Evolutionary conservation across 1,140 invertebrate species (phyloP), one percentile per base, ranked within the genome.

Genomic region (Dendrolimus kikuchii): DNA sequence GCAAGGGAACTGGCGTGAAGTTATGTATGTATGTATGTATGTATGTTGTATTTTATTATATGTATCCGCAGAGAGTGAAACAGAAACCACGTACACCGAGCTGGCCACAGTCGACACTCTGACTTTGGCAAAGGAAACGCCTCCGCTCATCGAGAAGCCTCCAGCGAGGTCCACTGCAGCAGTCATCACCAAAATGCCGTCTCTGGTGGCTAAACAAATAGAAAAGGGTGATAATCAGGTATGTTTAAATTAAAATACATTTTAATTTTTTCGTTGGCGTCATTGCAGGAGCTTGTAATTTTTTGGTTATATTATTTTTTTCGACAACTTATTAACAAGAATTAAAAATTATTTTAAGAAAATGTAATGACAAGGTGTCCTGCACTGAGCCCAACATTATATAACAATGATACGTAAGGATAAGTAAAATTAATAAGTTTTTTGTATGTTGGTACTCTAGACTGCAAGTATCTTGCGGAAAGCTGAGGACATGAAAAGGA

Each of bases 401-500:
- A 23, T 23, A 23, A 23, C 23, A 23, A 23, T 23, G 23, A 23
- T 23, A 23, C 23, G 3, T 23, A 23, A 23, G 23, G 23, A 23
- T 23, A 23, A 23, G 23, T 4, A 8, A 46, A 9, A 8, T 3
- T 38, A 5, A 36, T 6, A 5, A 36, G 5, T 37, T 49, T 4
- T 40, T 46, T 51, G 54, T 42, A 46, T 44, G 46, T 55, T 48
- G 10, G 55, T 49, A 45, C 64, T 65, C 40, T 59, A 73, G 76
- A 60, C 66, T 9, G 53, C 68, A 9, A 62, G 53, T 49, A 78
- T 78, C 42, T 45, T 81, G 45, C 60, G 66, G 7, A 87, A 78
- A 69, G 68, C 69, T 10, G 81, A 86, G 56, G 77, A 81, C 51
- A 66, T 81, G 2, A 87, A 85, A 61, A 65, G 71, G 4, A 77